These are phyloP conservation scores for Metopolophium dirhodum DNA, from an alignment of 1,140 invertebrate species.

Conservation along the genomic window DNA sequence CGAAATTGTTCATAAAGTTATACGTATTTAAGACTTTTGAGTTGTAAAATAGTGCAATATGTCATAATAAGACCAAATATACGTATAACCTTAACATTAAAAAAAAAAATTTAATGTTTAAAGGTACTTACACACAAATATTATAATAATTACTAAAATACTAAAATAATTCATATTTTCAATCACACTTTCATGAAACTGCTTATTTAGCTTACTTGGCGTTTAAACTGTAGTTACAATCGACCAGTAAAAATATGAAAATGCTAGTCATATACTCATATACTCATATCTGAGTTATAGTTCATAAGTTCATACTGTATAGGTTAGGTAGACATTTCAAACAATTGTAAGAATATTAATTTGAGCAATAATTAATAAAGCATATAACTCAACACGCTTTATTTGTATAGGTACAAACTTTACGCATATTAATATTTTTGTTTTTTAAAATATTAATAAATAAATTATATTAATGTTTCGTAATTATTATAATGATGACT, in stretches of 20 bases:
- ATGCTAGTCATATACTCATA: not conserved
- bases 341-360: not conserved
- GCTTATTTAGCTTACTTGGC: too few species aligned
- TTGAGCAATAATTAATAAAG: not conserved
- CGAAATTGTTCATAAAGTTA: not conserved
- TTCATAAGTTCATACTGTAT: not conserved
- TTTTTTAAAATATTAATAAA: not conserved
- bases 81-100: not conserved
- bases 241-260: not conserved
- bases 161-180: not conserved
- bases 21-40: too few species aligned
- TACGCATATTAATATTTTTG: not conserved
- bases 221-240: not conserved
- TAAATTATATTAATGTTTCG: not conserved
- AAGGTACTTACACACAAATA: not conserved
- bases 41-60: too few species aligned
- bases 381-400: not conserved
- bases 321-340: not conserved
- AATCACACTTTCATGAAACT: not conserved
- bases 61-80: too few species aligned
- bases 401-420: not conserved
- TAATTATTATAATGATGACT: not conserved
- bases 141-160: not conserved
- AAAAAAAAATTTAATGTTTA: not conserved
- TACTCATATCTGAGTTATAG: not conserved